Conservation (phyloP, 2,888 invertebrate species). For the Hesperia comma region DNA sequence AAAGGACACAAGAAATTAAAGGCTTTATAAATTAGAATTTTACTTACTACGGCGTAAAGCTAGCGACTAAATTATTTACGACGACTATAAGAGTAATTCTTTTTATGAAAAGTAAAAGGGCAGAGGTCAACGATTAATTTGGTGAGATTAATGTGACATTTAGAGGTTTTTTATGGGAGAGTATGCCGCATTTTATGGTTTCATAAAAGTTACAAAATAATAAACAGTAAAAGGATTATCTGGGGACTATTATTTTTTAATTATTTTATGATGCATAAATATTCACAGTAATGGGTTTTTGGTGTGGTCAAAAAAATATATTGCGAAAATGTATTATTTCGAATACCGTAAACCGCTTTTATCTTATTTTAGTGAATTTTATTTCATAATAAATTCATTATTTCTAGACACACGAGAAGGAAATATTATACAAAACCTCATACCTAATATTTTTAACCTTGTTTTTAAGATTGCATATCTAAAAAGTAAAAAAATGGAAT, state of each 20-base stretch:
- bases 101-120: slow-evolving; percentile 49
- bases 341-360: no score
- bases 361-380: no score
- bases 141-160: slow-evolving; percentile 56
- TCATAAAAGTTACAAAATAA: slow-evolving; percentile 1
- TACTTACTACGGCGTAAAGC: slow-evolving; percentile 42
- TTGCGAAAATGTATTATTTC: no score
- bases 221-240: slow-evolving; percentile 1
- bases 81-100: slow-evolving; percentile 44
- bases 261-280: background rate
- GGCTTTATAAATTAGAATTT: slow-evolving; percentile 3
- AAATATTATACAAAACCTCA: no score
- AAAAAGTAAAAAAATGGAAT: no score
- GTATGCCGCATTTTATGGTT: background rate
- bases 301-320: no score
- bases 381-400: no score
- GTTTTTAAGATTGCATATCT: no score
- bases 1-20: slow-evolving; percentile 1
- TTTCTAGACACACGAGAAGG: no score
- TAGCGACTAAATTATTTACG: slow-evolving; percentile 55
- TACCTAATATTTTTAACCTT: no score
- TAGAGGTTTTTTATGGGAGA: slow-evolving; percentile 2
- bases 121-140: slow-evolving; percentile 54
- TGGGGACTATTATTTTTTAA: background rate
- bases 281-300: no score